Evolutionary conservation across 2,797 vertebrate genomes (phyloP).

Genomic region (Enteromius afrohamiltoni): DNA sequence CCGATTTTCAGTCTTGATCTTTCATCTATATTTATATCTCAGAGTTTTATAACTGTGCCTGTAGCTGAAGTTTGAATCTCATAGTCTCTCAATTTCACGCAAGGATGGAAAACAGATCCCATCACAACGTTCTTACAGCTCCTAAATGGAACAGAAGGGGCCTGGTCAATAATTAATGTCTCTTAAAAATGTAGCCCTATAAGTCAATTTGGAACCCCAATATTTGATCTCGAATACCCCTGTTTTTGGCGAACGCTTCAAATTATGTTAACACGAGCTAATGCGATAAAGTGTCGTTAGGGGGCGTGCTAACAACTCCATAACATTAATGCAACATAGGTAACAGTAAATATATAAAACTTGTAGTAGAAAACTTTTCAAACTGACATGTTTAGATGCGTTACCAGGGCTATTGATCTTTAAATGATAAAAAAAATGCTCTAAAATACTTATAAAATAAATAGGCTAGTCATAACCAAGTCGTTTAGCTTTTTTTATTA

Average conservation of each 20-base stretch:
- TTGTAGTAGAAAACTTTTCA: neutral
- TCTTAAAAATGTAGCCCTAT: neutral
- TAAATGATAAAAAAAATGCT: neutral
- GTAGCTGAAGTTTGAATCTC: neutral
- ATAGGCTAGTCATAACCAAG: neutral
- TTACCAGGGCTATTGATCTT: neutral
- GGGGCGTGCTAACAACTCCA: neutral
- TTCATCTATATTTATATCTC: neutral
- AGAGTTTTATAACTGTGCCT: neutral
- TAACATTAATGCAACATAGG: neutral
- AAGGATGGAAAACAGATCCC: neutral
- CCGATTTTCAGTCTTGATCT: neutral
- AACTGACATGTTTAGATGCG: neutral
- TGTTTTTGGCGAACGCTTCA: neutral
- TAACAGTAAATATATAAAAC: neutral
- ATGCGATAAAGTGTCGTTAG: neutral
- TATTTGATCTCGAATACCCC: no score
- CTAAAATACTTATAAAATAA: neutral
- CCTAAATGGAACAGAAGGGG: slow-evolving; percentile 16
- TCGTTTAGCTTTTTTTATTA: slow-evolving; percentile 78
- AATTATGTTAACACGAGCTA: neutral
- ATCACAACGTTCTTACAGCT: neutral
- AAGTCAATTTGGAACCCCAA: neutral
- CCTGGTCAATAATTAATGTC: slow-evolving; percentile 30
- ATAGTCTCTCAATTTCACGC: slow-evolving; percentile 11